Conservation (phyloP, 2,113 vertebrate genomes). For the Odocoileus hemionus region DNA sequence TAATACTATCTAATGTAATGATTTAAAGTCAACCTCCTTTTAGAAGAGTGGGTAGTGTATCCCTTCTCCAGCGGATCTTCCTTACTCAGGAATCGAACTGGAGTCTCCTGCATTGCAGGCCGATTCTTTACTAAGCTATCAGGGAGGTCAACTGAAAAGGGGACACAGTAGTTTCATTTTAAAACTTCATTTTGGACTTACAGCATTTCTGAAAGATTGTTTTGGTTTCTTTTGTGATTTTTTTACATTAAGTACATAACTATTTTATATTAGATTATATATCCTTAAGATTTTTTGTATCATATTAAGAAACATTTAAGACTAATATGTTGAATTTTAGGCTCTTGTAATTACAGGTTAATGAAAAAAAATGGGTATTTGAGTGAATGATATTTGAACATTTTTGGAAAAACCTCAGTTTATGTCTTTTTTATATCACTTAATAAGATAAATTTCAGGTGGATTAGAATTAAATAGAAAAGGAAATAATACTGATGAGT, state of each 20-base stretch:
- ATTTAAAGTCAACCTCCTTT: background rate
- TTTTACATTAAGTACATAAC: background rate
- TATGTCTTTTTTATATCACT: background rate
- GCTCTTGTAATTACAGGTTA: background rate
- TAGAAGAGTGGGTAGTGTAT: background rate
- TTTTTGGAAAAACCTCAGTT: background rate
- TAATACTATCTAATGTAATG: background rate
- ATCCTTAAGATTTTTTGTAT: background rate
- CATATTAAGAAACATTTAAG: background rate
- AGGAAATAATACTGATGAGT: background rate
- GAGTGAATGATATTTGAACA: background rate
- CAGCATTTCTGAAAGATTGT: background rate
- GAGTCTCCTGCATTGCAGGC: background rate
- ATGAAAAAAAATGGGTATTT: background rate
- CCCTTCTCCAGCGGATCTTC: background rate
- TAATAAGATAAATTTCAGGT: slow-evolving; percentile 7
- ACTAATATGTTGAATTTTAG: background rate
- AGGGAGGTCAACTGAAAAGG: background rate
- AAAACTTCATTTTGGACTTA: background rate
- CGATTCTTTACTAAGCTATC: background rate
- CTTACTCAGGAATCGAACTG: background rate
- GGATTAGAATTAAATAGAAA: slow-evolving; percentile 1
- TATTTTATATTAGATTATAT: background rate
- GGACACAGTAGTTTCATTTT: background rate
- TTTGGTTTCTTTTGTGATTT: background rate